Evolutionary conservation across 1,140 invertebrate genomes (phyloP), one percentile per base, ranked within the genome.

Genomic region (Chironomus striatipennis): DNA sequence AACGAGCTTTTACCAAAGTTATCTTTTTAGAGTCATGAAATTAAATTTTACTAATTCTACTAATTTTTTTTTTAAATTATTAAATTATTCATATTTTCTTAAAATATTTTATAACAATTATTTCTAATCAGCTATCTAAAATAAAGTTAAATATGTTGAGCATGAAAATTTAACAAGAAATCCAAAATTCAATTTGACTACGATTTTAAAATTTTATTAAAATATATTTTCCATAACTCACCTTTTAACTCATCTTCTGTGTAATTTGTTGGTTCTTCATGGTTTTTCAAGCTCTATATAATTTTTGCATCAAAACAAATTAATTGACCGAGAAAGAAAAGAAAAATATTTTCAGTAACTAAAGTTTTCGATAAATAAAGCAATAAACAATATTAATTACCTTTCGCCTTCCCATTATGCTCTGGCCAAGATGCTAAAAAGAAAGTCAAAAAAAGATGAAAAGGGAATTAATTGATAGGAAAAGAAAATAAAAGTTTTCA

Each of bases 211-310:
- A n/a, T n/a, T n/a, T n/a, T n/a, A n/a, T n/a, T n/a, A n/a, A n/a
- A n/a, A n/a, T n/a, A n/a, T n/a, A n/a, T n/a, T n/a, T n/a, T n/a
- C n/a, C n/a, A n/a, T n/a, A n/a, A 21, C 65, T 70, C 65, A 70
- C 65, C 65, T 70, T 70, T 70, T 7, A 70, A 21, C 65, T 70
- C 65, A 21, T 70, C 65, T 5, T 70, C 65, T 18, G 65, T 18
- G 17, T 18, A 20, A 21, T 21, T 70, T 21, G 65, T 18, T 6
- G 65, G 20, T 8, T 21, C 20, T 7, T 21, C 17, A 1, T 70
- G 65, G n/a, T n/a, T n/a, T n/a, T n/a, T n/a, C 18, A 70, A 70
- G 18, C 17, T 21, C 65, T 70, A 12, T 8, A n/a, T 20, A 4
- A 57, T 10, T 57, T 57, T 15, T n/a, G n/a, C n/a, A n/a, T n/a